These are phyloP conservation scores for Bathynomus jamesi DNA, from an alignment of 1,140 invertebrate genomes.

Conservation along the genomic window DNA sequence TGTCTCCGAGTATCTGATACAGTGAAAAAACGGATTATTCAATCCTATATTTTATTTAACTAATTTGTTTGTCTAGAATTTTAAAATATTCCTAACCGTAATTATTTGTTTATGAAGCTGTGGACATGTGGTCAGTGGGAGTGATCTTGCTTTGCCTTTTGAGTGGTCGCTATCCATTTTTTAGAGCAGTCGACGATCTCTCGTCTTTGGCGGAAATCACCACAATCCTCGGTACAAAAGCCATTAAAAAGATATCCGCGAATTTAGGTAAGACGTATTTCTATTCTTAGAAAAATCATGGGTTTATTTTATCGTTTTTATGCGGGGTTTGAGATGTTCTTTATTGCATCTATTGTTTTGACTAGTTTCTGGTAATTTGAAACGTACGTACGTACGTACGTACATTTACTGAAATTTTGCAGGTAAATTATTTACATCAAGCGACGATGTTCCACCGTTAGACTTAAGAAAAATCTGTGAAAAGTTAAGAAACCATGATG, in stretches of 20 bases:
- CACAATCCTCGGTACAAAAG: conserved; percentile 63
- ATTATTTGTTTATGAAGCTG: conserved; percentile 53
- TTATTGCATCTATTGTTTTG: no score
- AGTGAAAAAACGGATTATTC: no score
- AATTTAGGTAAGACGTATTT: conserved; percentile 54
- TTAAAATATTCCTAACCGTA: no score
- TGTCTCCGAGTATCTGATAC: not conserved
- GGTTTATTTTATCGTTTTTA: not conserved
- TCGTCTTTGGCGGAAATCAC: conserved; percentile 74
- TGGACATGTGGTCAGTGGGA: conserved; percentile 84
- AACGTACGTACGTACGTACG: no score
- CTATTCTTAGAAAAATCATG: not conserved
- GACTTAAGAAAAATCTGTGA: conserved; percentile 50
- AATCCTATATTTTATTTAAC: no score
- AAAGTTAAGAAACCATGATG: conserved; percentile 40
- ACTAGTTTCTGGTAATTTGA: no score
- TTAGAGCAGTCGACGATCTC: conserved; percentile 69
- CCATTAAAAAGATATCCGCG: conserved; percentile 58
- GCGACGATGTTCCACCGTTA: conserved; percentile 47
- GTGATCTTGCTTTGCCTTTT: conserved; percentile 74
- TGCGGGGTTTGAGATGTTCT: no score
- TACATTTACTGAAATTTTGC: no score
- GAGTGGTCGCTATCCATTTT: conserved; percentile 72
- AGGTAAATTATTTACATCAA: conserved; percentile 52
- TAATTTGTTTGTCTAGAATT: no score